Conservation (phyloP, 2,113 vertebrate species). For the Pithys albifrons region DNA sequence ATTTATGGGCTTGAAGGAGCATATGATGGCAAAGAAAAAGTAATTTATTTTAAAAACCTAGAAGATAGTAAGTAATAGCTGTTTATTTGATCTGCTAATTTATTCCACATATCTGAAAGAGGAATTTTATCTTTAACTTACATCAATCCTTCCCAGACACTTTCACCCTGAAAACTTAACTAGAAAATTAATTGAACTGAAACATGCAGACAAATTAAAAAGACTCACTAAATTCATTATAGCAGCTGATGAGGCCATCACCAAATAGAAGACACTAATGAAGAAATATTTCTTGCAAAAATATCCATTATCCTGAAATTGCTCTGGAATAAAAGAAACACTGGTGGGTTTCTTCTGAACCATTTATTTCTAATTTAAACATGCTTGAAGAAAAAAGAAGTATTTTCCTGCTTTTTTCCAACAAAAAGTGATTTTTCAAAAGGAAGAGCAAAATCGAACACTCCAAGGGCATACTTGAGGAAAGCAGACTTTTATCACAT, state of each 20-base stretch:
- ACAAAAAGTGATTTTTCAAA: neutral
- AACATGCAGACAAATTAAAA: neutral
- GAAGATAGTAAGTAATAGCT: neutral
- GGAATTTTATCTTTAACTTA: neutral
- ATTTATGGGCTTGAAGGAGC: neutral
- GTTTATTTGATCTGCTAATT: neutral
- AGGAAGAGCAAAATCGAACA: neutral
- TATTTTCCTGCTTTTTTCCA: neutral
- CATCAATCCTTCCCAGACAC: neutral
- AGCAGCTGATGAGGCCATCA: neutral
- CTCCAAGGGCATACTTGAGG: neutral
- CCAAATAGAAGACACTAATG: neutral
- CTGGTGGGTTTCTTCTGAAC: neutral
- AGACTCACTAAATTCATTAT: neutral
- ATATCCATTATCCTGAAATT: neutral
- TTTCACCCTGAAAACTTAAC: neutral
- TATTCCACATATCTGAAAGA: neutral
- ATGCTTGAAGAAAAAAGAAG: neutral
- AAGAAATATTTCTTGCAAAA: conserved; percentile 12
- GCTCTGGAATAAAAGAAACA: neutral
- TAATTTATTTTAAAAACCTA: neutral
- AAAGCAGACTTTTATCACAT: neutral
- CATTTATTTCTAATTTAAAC: neutral
- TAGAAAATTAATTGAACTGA: conserved; percentile 21
- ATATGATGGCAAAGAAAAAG: neutral